A percentile compares a stretch with the other conserved stretches of the same genome.
Conservation (phyloP, 64 coral and sea anemone genomes). For the Anthopleura sola region DNA sequence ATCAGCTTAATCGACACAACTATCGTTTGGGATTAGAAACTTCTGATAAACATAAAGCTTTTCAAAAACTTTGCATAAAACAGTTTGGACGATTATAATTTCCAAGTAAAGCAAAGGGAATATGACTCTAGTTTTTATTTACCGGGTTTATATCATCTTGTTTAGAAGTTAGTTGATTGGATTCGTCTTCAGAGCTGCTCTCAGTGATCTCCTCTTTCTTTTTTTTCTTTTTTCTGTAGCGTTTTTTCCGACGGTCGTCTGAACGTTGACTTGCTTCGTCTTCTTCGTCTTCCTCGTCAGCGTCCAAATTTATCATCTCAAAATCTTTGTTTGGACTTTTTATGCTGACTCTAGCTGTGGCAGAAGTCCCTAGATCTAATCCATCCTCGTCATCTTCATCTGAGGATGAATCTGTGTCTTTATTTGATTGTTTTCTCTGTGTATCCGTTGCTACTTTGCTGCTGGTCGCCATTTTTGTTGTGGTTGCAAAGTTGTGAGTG, state of each 20-base stretch:
- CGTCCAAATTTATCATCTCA: conserved; percentile 90
- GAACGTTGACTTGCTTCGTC: conserved; percentile 49
- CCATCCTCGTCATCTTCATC: conserved; percentile 80
- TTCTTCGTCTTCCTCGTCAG: conserved; percentile 89
- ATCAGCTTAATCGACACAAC: neutral
- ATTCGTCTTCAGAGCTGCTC: conserved; percentile 91
- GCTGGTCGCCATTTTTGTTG: conserved; percentile 77
- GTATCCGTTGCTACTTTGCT: conserved; percentile 34
- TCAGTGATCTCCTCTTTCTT: conserved; percentile 63
- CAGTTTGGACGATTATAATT: neutral
- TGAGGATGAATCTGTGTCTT: conserved; percentile 20
- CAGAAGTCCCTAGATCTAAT: conserved; percentile 69
- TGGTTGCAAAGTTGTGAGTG: neutral
- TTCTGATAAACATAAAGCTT: neutral
- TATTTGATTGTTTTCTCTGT: conserved; percentile 23
- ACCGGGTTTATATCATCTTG: conserved; percentile 80
- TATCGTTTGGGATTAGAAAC: neutral
- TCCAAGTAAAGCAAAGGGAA: too few relatives aligned
- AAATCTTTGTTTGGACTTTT: conserved; percentile 60
- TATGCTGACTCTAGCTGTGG: conserved; percentile 49
- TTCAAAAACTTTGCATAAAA: neutral
- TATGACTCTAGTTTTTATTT: conserved; percentile 18
- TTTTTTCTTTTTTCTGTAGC: conserved; percentile 88
- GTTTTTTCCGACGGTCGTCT: conserved; percentile 69
- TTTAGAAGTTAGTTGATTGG: conserved; percentile 36